Conservation (phyloP, 1,140 invertebrate species). For the Drosophila sturtevanti region DNA sequence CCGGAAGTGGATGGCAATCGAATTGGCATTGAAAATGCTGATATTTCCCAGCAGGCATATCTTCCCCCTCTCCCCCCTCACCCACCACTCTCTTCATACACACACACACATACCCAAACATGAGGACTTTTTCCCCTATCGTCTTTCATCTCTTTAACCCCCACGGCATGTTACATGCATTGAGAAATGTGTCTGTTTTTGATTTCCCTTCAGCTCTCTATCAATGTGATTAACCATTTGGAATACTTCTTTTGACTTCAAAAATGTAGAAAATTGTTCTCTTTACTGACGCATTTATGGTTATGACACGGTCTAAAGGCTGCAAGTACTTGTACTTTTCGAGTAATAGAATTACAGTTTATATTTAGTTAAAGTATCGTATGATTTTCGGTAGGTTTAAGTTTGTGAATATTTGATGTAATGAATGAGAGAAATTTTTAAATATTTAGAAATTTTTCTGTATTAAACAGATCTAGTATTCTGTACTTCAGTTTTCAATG, state of each 20-base stretch:
- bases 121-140: neutral
- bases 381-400: too few species aligned
- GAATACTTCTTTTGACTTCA: slow-evolving; percentile 17
- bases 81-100: too few species aligned
- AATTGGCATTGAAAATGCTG: slow-evolving; percentile 69
- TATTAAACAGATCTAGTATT: too few species aligned
- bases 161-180: slow-evolving; percentile 1
- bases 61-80: neutral
- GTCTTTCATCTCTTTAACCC: neutral
- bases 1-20: slow-evolving; percentile 68
- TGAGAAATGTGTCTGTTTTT: neutral
- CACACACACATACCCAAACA: slow-evolving; percentile 24
- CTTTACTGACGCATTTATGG: neutral
- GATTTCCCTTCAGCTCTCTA: neutral
- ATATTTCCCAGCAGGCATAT: neutral
- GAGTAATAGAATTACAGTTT: too few species aligned
- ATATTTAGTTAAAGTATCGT: too few species aligned
- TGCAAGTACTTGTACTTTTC: neutral
- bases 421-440: too few species aligned
- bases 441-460: too few species aligned
- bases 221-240: slow-evolving; percentile 10
- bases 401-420: too few species aligned
- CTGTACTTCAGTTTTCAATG: too few species aligned
- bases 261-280: neutral
- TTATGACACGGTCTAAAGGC: neutral